These are phyloP conservation scores for Aspidoscelis tigris DNA, from an alignment of 2,113 vertebrate species.

Conservation along the genomic window DNA sequence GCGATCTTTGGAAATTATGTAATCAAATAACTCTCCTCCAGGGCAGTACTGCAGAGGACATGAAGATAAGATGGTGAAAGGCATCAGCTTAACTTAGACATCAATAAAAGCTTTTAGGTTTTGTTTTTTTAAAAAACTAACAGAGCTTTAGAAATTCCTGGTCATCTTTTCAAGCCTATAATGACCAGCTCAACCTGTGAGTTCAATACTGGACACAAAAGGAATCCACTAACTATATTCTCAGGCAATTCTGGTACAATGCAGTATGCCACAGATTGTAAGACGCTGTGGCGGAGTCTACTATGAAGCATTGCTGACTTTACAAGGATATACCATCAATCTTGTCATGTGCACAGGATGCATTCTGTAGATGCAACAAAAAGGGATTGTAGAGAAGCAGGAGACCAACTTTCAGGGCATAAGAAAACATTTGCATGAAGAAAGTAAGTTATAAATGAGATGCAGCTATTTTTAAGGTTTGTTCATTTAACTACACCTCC, in stretches of 20 bases:
- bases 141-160: too few relatives aligned
- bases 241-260: too few relatives aligned
- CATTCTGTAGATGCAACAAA: background rate
- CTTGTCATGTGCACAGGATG: background rate
- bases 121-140: too few relatives aligned
- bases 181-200: too few relatives aligned
- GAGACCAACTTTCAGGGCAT: background rate
- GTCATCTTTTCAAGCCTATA: background rate
- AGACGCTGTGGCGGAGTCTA: too few relatives aligned
- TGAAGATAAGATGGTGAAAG: background rate
- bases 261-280: background rate
- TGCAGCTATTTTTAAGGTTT: background rate
- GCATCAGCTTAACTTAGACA: background rate
- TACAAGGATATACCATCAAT: background rate
- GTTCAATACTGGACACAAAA: too few relatives aligned
- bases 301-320: background rate
- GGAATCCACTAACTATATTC: too few relatives aligned
- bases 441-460: background rate
- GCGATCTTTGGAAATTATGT: conserved; percentile 92
- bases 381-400: background rate
- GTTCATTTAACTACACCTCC: background rate
- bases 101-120: background rate
- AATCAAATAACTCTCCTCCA: conserved; percentile 95
- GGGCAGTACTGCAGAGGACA: conserved; percentile 86
- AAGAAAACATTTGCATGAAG: background rate